Conservation (phyloP, 1,140 invertebrate species). For the Pachypsylla venusta region DNA sequence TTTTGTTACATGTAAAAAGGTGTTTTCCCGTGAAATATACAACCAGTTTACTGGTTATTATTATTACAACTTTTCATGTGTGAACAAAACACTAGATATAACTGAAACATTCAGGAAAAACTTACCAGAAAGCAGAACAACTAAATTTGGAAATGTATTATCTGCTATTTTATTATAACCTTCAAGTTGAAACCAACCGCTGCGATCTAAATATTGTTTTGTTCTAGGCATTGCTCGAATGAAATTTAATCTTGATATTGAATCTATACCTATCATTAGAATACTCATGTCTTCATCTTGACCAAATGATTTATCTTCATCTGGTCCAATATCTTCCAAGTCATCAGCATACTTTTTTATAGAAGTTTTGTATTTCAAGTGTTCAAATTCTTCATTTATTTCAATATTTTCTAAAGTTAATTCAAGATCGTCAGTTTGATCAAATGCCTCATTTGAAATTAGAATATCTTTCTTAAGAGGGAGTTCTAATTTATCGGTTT, state of each 20-base stretch:
- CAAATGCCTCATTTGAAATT: neutral
- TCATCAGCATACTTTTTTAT: too few relatives aligned
- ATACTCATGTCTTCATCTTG: slow-evolving; percentile 19
- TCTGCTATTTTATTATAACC: slow-evolving; percentile 34
- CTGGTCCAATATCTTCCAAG: too few relatives aligned
- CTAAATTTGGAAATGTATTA: slow-evolving; percentile 34
- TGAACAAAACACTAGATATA: slow-evolving; percentile 66
- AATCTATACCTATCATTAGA: slow-evolving; percentile 36
- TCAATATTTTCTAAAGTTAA: too few relatives aligned
- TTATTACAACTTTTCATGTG: slow-evolving; percentile 60
- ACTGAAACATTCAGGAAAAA: slow-evolving; percentile 48
- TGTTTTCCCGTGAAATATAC: too few relatives aligned
- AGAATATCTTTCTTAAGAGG: neutral
- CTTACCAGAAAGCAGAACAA: slow-evolving; percentile 29
- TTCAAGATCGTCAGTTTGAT: too few relatives aligned
- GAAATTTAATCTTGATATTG: slow-evolving; percentile 41
- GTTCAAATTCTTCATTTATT: too few relatives aligned
- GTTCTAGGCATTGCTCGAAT: slow-evolving; percentile 38
- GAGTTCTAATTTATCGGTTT: neutral
- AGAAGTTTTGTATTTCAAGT: too few relatives aligned
- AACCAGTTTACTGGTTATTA: too few relatives aligned
- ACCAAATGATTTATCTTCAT: neutral
- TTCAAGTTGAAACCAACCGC: slow-evolving; percentile 28
- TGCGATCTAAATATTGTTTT: slow-evolving; percentile 31
- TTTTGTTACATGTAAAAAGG: too few relatives aligned